phyloP scores from a whole-genome alignment of 2,888 invertebrate genomes.

The Barypeithes pellucidus region DNA sequence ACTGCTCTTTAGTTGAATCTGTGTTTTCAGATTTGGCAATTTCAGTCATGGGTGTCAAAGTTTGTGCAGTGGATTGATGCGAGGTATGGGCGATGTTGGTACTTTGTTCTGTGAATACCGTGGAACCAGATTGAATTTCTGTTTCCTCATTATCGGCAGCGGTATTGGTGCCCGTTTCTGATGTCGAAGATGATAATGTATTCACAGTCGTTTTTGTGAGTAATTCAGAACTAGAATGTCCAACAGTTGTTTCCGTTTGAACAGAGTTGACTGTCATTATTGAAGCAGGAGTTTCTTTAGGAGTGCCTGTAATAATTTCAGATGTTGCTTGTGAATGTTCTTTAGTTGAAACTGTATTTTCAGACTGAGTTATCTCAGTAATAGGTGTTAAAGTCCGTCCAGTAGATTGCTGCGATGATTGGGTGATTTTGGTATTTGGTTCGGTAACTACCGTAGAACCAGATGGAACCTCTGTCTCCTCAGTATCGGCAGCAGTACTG shows the following conservation, averaged over 20 bases:
- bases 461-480: too few species aligned
- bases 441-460: too few species aligned
- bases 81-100: not conserved
- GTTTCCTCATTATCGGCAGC: not conserved
- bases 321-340: not conserved
- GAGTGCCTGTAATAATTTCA: not conserved
- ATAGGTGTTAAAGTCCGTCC: not conserved
- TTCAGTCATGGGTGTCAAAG: too few species aligned
- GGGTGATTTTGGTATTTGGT: too few species aligned
- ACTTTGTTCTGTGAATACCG: not conserved
- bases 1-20: too few species aligned
- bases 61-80: not conserved
- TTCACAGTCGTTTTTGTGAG: not conserved
- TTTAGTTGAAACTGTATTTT: not conserved
- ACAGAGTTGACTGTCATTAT: not conserved
- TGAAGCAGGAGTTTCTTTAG: not conserved
- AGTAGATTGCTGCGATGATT: too few species aligned
- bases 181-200: not conserved
- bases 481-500: too few species aligned
- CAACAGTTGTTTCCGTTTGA: conserved; percentile 16
- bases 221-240: not conserved
- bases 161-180: conserved; percentile 13
- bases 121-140: not conserved
- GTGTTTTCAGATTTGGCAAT: too few species aligned
- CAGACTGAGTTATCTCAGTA: not conserved